Evolutionary conservation across 2,888 invertebrate genomes (phyloP).

Genomic region (Dendrolimus houi): DNA sequence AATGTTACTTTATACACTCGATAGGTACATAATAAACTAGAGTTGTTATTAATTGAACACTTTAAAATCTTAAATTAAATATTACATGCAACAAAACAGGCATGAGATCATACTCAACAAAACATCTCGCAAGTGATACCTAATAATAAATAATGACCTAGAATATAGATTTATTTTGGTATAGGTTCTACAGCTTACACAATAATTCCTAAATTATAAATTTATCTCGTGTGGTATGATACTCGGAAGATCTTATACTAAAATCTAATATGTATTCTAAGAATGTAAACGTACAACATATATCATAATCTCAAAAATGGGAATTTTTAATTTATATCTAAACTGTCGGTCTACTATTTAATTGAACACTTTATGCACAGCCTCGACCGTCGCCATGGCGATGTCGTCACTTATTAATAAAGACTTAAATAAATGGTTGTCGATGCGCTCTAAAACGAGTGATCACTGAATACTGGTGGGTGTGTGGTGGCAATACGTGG

Average conservation of each 20-base stretch:
- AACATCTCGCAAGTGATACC: conserved; percentile 47
- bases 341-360: conserved; percentile 51
- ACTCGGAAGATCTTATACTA: conserved; percentile 39
- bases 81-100: conserved; percentile 41
- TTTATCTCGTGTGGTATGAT: conserved; percentile 38
- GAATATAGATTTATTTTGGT: conserved; percentile 65
- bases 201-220: conserved; percentile 29
- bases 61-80: conserved; percentile 37
- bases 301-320: conserved; percentile 67
- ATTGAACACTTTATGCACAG: conserved; percentile 76
- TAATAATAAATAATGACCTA: conserved; percentile 71
- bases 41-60: conserved; percentile 50
- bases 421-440: conserved; percentile 64
- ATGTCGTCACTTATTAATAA: conserved; percentile 56
- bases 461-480: conserved; percentile 74
- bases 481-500: conserved; percentile 22
- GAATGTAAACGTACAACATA: conserved; percentile 56
- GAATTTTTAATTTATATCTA: conserved; percentile 54
- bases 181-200: conserved; percentile 64
- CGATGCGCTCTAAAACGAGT: conserved; percentile 75
- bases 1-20: conserved; percentile 48
- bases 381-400: conserved; percentile 60
- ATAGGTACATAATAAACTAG: conserved; percentile 44
- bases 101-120: conserved; percentile 68
- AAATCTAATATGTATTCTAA: conserved; percentile 41